Percentiles rank a stretch among this genome's conserved stretches.
Evolutionary conservation across 2,797 vertebrate genomes (phyloP).

Genomic region (Rhodeus uyekii): DNA sequence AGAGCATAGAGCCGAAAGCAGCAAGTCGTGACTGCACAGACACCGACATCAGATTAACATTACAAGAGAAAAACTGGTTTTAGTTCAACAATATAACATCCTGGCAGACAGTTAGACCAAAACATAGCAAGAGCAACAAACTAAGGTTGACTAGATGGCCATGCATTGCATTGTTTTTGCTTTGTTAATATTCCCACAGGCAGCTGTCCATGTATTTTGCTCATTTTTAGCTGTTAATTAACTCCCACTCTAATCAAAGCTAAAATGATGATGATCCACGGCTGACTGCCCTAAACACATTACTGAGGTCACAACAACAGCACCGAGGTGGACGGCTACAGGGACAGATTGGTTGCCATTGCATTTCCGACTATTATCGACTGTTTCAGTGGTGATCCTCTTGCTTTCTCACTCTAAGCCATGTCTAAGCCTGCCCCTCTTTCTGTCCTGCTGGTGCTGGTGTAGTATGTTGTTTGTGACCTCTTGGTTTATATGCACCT

Average conservation of each 20-base stretch:
- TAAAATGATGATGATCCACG: constrained; percentile 25
- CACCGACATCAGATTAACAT: neutral
- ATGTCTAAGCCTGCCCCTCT: no score
- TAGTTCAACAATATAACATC: neutral
- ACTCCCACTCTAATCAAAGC: constrained; percentile 43
- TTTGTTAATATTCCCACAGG: constrained; percentile 19
- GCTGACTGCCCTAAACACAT: constrained; percentile 37
- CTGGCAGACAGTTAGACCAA: neutral
- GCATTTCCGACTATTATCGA: constrained; percentile 21
- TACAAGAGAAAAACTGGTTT: neutral
- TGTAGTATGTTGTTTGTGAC: neutral
- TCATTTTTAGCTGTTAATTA: constrained; percentile 39
- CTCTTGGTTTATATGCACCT: neutral
- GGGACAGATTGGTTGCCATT: constrained; percentile 26
- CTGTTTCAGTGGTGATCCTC: constrained; percentile 12
- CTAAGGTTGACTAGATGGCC: neutral
- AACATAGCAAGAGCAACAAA: constrained; percentile 5
- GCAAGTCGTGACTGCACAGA: neutral
- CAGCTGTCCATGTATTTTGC: constrained; percentile 17
- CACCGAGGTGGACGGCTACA: constrained; percentile 16
- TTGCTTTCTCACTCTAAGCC: constrained; percentile 17
- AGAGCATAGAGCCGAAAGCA: neutral
- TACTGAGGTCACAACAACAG: constrained; percentile 36
- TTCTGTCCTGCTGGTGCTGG: neutral
- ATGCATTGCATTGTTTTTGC: constrained; percentile 9